Base-by-base conservation (phyloP, 2,113 vertebrate genomes). In the Thinocorus orbignyianus region DNA sequence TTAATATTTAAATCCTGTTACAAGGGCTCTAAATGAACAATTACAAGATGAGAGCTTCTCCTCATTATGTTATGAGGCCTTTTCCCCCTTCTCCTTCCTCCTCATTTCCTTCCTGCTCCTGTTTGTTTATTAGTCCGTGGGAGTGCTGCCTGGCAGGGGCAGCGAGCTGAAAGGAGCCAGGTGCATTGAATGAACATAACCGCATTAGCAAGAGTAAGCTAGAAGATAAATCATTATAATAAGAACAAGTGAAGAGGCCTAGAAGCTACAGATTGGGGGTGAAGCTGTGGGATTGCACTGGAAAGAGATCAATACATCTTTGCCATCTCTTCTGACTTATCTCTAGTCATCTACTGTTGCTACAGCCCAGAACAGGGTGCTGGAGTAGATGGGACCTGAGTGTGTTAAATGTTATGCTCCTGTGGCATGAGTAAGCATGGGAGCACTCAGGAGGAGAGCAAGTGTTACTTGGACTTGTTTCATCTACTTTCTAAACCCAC, bases 1-100 rank as follows among this genome's bases (percentile, higher is more conserved):
- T 92, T 81, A 93, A 74, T 84, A 81, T 84, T 92, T 44, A 89
- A 92, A 81, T 87, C 65, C 65, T 68, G 48, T 96, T 84, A 81
- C 39, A 84, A 80, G 39, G 52, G 20, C 55, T 86, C 51, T 79
- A 20, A 88, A 78, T 33, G 30, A 88, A 84, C 39, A 91, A n/a
- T 57, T 74, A 71, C 0, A 3, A 86, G 17, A 42, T 71, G 64
- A 87, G 69, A 93, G 60, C 37, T 93, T 91, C 90, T 86, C 60
- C 57, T 91, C 73, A 55, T 93, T 81, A 58, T 25, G 35, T 71
- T 74, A 35, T 35, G 26, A 81, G 39, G 28, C 13, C 11, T 82
- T 79, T 84, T 86, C 25, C 49, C 85, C 25, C 22, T 88, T 57
- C 8, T 62, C 41, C 33, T 91, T 90, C 42, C 44, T 77, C 26